A percentile compares a stretch with the other conserved stretches of the same genome.
Conservation (phyloP, 2,888 invertebrate species). For the Dinocampus coccinellae region DNA sequence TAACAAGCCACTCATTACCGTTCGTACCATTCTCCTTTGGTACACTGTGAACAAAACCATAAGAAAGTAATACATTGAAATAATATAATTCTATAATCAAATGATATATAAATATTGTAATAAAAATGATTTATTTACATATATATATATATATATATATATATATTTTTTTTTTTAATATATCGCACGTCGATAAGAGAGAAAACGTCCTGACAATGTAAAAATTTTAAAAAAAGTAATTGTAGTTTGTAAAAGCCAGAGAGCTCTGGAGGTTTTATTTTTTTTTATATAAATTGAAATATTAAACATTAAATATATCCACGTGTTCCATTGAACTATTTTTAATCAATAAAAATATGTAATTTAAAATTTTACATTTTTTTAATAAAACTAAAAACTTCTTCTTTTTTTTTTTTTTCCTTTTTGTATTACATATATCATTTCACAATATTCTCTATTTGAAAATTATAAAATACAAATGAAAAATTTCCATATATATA, state of each 20-base stretch:
- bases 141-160: too few species aligned
- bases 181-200: conserved; percentile 21
- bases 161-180: not conserved
- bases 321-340: not conserved
- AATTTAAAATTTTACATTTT: too few species aligned
- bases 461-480: not conserved
- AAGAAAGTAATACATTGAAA: too few species aligned
- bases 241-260: conserved; percentile 1
- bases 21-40: conserved; percentile 55
- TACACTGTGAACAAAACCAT: conserved; percentile 53
- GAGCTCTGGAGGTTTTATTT: not conserved
- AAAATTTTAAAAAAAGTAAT: not conserved
- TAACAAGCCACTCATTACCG: conserved; percentile 64
- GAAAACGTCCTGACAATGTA: not conserved
- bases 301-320: not conserved
- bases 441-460: not conserved
- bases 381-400: too few species aligned
- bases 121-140: not conserved
- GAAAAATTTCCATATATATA: not conserved
- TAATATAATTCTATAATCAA: conserved; percentile 24
- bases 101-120: not conserved
- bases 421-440: not conserved
- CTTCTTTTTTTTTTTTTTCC: too few species aligned
- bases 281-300: not conserved
- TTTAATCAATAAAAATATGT: not conserved